Conservation (phyloP, 2,888 invertebrate genomes). For the Gerosis bhagava region DNA sequence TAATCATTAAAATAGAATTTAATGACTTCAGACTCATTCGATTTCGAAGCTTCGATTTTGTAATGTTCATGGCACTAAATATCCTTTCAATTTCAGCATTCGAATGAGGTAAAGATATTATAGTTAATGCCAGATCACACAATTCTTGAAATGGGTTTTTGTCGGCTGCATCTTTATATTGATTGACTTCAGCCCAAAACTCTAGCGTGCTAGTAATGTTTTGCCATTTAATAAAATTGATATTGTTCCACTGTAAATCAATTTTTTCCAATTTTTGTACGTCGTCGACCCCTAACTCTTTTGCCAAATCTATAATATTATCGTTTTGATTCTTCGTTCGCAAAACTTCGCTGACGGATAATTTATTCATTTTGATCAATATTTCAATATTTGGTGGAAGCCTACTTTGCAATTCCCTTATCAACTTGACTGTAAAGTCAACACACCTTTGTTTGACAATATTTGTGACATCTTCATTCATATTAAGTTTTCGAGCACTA, state of each 20-base stretch:
- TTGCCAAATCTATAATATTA: no score
- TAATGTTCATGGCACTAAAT: no score
- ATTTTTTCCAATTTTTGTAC: no score
- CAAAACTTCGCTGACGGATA: no score
- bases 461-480: background rate
- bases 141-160: conserved; percentile 3
- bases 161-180: conserved; percentile 3
- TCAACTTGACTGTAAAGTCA: background rate
- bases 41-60: no score
- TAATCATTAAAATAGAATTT: no score
- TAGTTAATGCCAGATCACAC: background rate
- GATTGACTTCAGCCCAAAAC: background rate
- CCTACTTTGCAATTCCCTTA: background rate
- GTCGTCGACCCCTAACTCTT: no score
- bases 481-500: background rate
- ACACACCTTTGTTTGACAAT: background rate
- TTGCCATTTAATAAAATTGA: conserved; percentile 7
- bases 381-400: no score
- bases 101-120: conserved; percentile 32
- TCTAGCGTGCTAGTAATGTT: background rate
- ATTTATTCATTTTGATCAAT: no score
- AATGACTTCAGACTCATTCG: no score
- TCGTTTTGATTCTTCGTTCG: no score
- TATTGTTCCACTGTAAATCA: no score
- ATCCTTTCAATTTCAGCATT: conserved; percentile 35